Evolutionary conservation across 2,113 vertebrate genomes (phyloP).

Genomic region (Ursus arctos): DNA sequence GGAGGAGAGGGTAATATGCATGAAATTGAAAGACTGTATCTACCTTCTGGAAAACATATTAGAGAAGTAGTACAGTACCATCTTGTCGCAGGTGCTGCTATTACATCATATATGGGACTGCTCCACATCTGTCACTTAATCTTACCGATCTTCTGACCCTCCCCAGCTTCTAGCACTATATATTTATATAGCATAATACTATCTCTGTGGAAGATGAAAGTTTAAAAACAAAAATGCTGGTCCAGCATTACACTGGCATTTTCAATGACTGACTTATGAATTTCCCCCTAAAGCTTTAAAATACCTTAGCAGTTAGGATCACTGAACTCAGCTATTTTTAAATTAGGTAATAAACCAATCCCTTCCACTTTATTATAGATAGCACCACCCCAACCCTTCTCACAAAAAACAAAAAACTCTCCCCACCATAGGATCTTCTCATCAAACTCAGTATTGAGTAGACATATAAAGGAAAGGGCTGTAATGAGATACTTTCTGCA

Average conservation of each 20-base stretch:
- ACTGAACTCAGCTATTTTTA: slow-evolving; percentile 24
- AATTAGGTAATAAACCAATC: slow-evolving; percentile 1
- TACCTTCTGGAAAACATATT: background rate
- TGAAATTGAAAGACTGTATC: background rate
- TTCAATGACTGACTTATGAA: background rate
- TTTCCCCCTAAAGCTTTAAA: background rate
- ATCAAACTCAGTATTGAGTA: background rate
- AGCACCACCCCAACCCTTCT: background rate
- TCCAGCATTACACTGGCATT: background rate
- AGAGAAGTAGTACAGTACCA: no score
- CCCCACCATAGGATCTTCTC: background rate
- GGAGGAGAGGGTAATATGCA: background rate
- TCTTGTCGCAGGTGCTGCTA: background rate
- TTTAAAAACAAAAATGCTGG: background rate
- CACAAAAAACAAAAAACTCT: background rate
- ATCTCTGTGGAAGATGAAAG: background rate
- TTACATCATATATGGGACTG: background rate
- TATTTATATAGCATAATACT: background rate
- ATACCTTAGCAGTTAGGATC: background rate
- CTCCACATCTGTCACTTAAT: background rate
- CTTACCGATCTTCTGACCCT: background rate
- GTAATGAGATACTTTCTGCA: background rate
- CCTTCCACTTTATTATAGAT: background rate
- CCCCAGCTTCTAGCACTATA: background rate
- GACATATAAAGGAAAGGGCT: background rate